Percentiles rank a stretch among this genome's conserved stretches.
Evolutionary conservation across 2,797 vertebrate genomes (phyloP).

Genomic region (Hippopotamyrus pictus): DNA sequence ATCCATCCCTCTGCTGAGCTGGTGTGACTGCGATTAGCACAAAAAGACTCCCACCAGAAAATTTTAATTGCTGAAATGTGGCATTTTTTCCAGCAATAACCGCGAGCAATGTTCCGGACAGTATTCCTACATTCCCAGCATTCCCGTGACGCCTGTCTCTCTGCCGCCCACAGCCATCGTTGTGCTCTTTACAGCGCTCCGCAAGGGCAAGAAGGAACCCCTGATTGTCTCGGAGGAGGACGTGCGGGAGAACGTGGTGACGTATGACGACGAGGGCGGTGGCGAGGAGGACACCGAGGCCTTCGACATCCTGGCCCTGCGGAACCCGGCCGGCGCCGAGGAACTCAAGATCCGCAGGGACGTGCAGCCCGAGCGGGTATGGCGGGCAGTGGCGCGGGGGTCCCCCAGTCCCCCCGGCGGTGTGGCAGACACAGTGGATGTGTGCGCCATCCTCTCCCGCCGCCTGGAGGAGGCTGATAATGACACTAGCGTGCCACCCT

Average conservation of each 20-base stretch:
- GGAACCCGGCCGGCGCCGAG: constrained; percentile 87
- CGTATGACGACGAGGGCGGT: constrained; percentile 92
- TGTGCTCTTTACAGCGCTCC: constrained; percentile 88
- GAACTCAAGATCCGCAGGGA: constrained; percentile 87
- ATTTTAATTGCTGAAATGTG: not conserved
- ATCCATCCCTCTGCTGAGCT: not conserved
- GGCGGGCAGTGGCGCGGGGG: constrained; percentile 35
- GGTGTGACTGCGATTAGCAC: not conserved
- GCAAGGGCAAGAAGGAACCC: constrained; percentile 88
- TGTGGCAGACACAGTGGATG: constrained; percentile 68
- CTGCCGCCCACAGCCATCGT: constrained; percentile 70
- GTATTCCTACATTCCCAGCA: not conserved
- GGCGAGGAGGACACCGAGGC: constrained; percentile 97
- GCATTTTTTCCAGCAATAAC: not conserved
- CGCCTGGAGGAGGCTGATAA: constrained; percentile 84
- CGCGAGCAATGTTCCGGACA: not conserved
- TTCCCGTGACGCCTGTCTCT: not conserved
- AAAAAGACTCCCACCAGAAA: not conserved
- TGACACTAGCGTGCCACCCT: constrained; percentile 83
- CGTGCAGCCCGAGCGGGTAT: constrained; percentile 70
- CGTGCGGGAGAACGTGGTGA: constrained; percentile 90
- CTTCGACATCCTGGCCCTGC: constrained; percentile 89
- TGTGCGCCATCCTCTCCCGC: constrained; percentile 84
- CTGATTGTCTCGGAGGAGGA: constrained; percentile 95
- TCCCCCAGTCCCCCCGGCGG: constrained; percentile 55